phyloP scores from a whole-genome alignment of 2,113 vertebrate genomes.

The Malurus elegans region DNA sequence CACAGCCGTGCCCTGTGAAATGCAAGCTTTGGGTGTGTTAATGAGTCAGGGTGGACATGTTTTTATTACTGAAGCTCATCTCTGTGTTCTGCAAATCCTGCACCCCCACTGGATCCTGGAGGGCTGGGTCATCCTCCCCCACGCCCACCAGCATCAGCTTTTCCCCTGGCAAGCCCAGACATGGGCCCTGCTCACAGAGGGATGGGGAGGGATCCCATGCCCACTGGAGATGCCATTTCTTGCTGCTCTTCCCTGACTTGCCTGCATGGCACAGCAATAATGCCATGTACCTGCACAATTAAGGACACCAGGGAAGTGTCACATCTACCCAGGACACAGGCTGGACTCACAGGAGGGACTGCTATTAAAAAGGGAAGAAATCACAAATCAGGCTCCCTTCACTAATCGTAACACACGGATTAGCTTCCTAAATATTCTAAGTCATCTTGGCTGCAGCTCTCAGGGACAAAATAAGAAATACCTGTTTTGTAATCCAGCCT shows the following conservation, averaged over 20 bases:
- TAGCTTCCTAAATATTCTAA: neutral
- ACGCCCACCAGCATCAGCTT: neutral
- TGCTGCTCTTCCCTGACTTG: neutral
- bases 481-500: neutral
- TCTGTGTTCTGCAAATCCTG: neutral
- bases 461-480: neutral
- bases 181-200: neutral
- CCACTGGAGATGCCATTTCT: fast-evolving
- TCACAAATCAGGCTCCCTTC: neutral
- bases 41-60: neutral
- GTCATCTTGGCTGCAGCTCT: neutral
- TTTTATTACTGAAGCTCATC: neutral
- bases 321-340: fast-evolving
- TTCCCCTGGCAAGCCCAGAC: neutral
- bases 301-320: neutral
- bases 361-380: neutral
- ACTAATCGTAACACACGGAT: neutral
- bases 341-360: neutral
- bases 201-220: neutral
- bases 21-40: neutral
- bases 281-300: neutral
- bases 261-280: neutral
- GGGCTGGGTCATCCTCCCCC: neutral
- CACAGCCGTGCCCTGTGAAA: neutral
- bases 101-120: neutral